Conservation (phyloP, 2,888 invertebrate species). For the Allacma fusca region DNA sequence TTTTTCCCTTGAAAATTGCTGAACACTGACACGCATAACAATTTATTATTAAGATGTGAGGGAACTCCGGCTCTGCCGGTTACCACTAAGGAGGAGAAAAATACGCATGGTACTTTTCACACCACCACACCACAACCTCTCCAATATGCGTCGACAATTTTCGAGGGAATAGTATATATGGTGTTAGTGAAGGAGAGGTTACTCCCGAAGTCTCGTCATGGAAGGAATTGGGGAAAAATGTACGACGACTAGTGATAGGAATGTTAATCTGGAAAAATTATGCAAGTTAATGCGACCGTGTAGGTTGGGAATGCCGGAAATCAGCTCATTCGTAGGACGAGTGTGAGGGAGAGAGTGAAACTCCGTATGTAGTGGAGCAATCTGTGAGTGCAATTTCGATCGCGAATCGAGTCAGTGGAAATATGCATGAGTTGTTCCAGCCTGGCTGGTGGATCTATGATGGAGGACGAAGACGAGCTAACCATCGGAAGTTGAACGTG, state of each 20-base stretch:
- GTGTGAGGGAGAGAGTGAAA: conserved; percentile 11
- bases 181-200: background rate
- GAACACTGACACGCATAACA: background rate
- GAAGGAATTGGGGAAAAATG: conserved; percentile 8
- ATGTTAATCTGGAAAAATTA: conserved; percentile 42
- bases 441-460: conserved; percentile 13
- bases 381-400: conserved; percentile 43
- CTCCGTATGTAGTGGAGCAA: conserved; percentile 18
- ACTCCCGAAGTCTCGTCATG: background rate
- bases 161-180: background rate
- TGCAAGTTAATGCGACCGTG: conserved; percentile 30
- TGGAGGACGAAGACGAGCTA: conserved; percentile 44
- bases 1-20: background rate
- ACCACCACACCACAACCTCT: background rate
- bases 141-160: background rate
- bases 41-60: conserved; percentile 7
- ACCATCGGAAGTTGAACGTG: conserved; percentile 42
- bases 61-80: background rate
- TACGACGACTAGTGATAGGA: conserved; percentile 20
- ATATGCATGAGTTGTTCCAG: conserved; percentile 34
- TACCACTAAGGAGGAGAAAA: background rate
- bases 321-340: conserved; percentile 22
- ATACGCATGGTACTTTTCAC: background rate
- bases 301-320: conserved; percentile 31
- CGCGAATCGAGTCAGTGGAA: conserved; percentile 38